phyloP scores from a whole-genome alignment of 1,140 invertebrate genomes.

The Acromyrmex heyeri region DNA sequence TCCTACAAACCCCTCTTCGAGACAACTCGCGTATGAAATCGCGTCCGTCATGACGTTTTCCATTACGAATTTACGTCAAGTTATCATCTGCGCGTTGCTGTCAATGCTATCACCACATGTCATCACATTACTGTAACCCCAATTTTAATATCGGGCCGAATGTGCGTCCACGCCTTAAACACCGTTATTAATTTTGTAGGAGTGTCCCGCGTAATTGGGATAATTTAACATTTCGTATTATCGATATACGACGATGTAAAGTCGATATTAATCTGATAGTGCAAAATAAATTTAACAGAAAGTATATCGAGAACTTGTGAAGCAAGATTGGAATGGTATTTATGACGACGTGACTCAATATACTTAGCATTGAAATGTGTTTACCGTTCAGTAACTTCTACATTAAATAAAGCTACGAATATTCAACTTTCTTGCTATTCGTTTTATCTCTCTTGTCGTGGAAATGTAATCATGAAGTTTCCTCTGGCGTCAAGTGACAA shows the following conservation, averaged over 20 bases:
- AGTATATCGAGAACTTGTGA: neutral
- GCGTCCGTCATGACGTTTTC: conserved; percentile 69
- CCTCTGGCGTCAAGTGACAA: neutral
- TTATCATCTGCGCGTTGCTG: conserved; percentile 62
- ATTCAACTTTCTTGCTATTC: conserved; percentile 15
- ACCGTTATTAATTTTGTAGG: conserved; percentile 41
- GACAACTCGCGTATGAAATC: conserved; percentile 76
- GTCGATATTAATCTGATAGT: neutral
- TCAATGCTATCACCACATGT: conserved; percentile 26
- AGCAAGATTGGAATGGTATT: neutral
- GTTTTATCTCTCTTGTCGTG: conserved; percentile 23
- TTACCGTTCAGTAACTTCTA: neutral
- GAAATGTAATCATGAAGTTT: conserved; percentile 51
- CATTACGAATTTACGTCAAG: conserved; percentile 64
- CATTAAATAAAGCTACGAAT: neutral
- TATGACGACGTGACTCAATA: neutral
- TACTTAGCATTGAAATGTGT: neutral
- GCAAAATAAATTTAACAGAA: neutral
- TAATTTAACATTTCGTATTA: conserved; percentile 32
- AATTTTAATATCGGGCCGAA: conserved; percentile 28
- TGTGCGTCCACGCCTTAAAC: neutral
- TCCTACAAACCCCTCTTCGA: conserved; percentile 72
- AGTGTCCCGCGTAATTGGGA: conserved; percentile 39
- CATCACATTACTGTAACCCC: conserved; percentile 48
- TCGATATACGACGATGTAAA: neutral